Evolutionary conservation across 2,888 invertebrate species (phyloP).

Genomic region (Caenorhabditis angaria): DNA sequence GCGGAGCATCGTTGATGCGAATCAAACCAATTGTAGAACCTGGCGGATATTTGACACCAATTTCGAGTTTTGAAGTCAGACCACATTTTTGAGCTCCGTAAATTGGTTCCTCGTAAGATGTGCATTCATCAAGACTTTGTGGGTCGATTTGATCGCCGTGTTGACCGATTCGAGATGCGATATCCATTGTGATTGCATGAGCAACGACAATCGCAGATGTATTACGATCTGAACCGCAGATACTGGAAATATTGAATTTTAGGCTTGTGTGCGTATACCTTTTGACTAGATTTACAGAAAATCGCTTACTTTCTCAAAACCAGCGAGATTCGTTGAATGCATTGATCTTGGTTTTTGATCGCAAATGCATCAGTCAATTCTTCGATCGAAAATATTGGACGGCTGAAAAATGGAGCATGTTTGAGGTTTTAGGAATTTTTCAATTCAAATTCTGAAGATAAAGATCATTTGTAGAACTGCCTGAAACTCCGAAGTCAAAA

Average conservation of each 20-base stretch:
- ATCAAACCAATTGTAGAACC: conserved; percentile 26
- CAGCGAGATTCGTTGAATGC: conserved; percentile 29
- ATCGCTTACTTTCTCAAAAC: conserved; percentile 28
- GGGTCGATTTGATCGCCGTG: conserved; percentile 19
- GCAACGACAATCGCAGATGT: conserved; percentile 26
- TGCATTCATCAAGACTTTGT: conserved; percentile 24
- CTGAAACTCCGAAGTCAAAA: too few species aligned
- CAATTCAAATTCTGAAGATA: too few species aligned
- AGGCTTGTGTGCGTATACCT: too few species aligned
- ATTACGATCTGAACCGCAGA: conserved; percentile 24
- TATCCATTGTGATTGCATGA: conserved; percentile 42
- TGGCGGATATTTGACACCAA: conserved; percentile 43
- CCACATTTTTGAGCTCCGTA: conserved; percentile 20
- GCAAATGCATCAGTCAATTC: conserved; percentile 27
- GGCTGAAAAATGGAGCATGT: conserved; percentile 17
- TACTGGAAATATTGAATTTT: conserved; percentile 16
- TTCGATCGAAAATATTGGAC: conserved; percentile 29
- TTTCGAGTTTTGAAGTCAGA: conserved; percentile 26
- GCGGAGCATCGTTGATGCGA: conserved; percentile 36
- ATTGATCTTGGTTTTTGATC: conserved; percentile 29
- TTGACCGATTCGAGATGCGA: conserved; percentile 23
- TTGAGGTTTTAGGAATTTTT: neutral
- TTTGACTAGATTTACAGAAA: too few species aligned
- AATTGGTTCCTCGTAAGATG: conserved; percentile 33
- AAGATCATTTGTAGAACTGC: too few species aligned